Base-by-base conservation (phyloP, 2,888 invertebrate genomes). In the Dryocosmus kuriphilus region DNA sequence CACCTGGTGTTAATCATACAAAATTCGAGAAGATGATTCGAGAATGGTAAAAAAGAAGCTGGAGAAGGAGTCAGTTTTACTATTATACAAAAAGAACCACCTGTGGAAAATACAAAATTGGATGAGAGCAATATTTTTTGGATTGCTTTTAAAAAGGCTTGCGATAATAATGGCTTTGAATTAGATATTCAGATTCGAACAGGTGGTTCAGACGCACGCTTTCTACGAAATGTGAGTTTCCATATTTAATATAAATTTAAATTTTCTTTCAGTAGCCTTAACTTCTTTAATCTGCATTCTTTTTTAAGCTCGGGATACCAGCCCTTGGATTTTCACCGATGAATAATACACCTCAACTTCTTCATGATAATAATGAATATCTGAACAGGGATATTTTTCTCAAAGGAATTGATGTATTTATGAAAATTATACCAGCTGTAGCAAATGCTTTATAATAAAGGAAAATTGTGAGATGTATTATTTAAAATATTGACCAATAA, bases 321-420 rank as follows among this genome's bases (percentile, higher is more conserved):
- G 97, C 97, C 0, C 92, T 99, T 80, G 97, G 98, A 24, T 98
- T 99, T 92, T 97, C 98, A 0, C 98, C 98, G 0, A 96, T 98
- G 93, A 96, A 96, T 86, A 94, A 95, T 86, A 98, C 98, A 0
- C 96, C 95, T 0, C 94, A 97, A 1, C 93, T 96, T 1, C 93
- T 98, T 2, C 99, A 99, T 89, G 97, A 98, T 90, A 96, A 98
- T 90, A 94, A 99, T 90, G 99, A 99, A 90, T 96, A 93, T 88
- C 92, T 99, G 16, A 94, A 95, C 79, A 96, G 95, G 75, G 94
- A 95, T 16, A 94, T 95, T 3, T 98, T 97, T 92, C 91, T 98
- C 5, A 92, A 93, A 27, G 99, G 98, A 19, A 96, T 99, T 79
- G 93, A 95, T 60, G 95, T 98, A 83, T 98, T 97, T 90, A 94